phyloP scores from a whole-genome alignment of 2,113 vertebrate species.

The Phodopus roborovskii region DNA sequence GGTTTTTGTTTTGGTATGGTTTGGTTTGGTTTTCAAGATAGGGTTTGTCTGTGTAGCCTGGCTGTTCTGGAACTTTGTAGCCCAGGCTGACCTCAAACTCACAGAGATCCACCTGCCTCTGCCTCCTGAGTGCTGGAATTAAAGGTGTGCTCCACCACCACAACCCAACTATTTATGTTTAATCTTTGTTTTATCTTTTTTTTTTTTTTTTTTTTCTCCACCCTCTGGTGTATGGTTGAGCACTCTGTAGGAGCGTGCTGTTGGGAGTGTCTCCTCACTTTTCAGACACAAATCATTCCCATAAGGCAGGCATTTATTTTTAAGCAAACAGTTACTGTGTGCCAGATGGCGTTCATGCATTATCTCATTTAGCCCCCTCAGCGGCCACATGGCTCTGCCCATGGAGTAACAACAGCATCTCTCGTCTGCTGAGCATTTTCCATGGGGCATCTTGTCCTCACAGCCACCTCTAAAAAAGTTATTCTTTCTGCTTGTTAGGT shows the following conservation, averaged over 20 bases:
- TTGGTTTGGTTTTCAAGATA: background rate
- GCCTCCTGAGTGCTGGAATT: background rate
- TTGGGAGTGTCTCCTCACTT: slow-evolving; percentile 55
- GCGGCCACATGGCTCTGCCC: slow-evolving; percentile 29
- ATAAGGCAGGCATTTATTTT: slow-evolving; percentile 78
- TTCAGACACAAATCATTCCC: slow-evolving; percentile 62
- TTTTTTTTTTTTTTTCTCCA: background rate
- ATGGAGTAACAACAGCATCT: background rate
- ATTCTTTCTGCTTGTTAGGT: background rate
- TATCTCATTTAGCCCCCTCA: slow-evolving; percentile 70
- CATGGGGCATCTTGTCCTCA: background rate
- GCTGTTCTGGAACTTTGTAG: background rate
- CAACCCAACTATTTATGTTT: background rate
- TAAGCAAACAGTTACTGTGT: slow-evolving; percentile 75
- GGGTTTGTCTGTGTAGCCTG: background rate
- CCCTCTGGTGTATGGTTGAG: slow-evolving; percentile 26
- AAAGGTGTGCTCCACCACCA: background rate
- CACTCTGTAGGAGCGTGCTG: background rate
- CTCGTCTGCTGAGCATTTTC: slow-evolving; percentile 2
- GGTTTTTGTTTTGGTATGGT: no score
- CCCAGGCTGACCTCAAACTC: background rate
- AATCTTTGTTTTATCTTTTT: slow-evolving; percentile 49
- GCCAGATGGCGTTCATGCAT: slow-evolving; percentile 74
- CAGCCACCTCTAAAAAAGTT: background rate
- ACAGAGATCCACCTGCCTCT: background rate